phyloP scores from a whole-genome alignment of 1,140 invertebrate species.

The Helicoverpa armigera region DNA sequence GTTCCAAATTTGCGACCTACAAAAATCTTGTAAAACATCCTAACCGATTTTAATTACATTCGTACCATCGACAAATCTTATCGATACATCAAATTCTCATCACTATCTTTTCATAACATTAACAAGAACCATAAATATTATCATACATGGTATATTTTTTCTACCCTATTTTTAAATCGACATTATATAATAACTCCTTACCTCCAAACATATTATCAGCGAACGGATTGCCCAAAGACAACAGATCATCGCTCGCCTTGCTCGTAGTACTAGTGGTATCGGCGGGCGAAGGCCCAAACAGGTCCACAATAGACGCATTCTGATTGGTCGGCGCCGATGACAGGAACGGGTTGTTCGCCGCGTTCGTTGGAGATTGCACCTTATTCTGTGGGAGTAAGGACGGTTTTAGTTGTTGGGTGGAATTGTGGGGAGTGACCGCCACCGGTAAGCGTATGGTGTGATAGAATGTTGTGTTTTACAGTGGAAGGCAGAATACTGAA shows the following conservation, averaged over 20 bases:
- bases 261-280: slow-evolving; percentile 70
- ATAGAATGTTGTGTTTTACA: not conserved
- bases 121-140: no score
- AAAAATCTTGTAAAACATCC: no score
- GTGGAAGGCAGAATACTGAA: no score
- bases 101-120: no score
- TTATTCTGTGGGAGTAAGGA: slow-evolving; percentile 89
- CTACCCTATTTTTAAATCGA: no score
- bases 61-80: no score
- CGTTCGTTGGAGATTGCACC: slow-evolving; percentile 91
- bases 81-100: no score
- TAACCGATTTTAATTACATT: no score
- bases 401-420: not conserved
- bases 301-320: slow-evolving; percentile 91
- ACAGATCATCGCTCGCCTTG: slow-evolving; percentile 95
- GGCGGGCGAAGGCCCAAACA: slow-evolving; percentile 89
- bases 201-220: slow-evolving; percentile 92
- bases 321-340: slow-evolving; percentile 85
- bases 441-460: slow-evolving; percentile 13
- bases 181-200: slow-evolving; percentile 54
- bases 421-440: not conserved
- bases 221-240: slow-evolving; percentile 96
- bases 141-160: no score
- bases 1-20: no score
- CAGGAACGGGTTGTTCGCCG: slow-evolving; percentile 95